A percentile compares a stretch with the other conserved stretches of the same genome.
Evolutionary conservation across 2,797 vertebrate species (phyloP).

Genomic region (Coregonus suidteri): DNA sequence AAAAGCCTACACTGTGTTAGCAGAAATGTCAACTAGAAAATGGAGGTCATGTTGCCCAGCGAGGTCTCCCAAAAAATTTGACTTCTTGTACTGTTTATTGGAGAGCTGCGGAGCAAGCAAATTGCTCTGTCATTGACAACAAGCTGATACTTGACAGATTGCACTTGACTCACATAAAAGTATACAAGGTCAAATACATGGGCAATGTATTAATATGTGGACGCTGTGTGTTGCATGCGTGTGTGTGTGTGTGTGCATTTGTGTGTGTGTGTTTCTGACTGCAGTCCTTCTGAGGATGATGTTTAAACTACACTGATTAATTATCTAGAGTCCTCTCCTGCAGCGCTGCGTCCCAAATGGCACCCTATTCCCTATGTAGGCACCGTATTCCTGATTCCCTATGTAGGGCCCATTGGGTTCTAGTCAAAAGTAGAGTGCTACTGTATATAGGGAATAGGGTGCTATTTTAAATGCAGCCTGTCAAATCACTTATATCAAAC

Average conservation of each 20-base stretch:
- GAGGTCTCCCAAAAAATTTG: too few relatives aligned
- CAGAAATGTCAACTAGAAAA: background rate
- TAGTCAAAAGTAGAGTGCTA: background rate
- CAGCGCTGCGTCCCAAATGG: background rate
- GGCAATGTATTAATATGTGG: background rate
- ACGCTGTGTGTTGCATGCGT: background rate
- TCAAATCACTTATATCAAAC: slow-evolving; percentile 66
- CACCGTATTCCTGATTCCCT: background rate
- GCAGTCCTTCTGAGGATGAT: background rate
- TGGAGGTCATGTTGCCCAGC: background rate
- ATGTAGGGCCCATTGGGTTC: background rate
- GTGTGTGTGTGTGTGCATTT: background rate
- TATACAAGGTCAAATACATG: background rate
- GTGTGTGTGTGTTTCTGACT: background rate
- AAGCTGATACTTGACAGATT: background rate
- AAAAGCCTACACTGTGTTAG: too few relatives aligned
- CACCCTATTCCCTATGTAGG: background rate
- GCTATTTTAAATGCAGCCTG: slow-evolving; percentile 52
- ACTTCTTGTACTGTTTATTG: background rate
- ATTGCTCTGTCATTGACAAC: background rate
- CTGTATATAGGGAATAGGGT: background rate
- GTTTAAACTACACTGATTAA: background rate
- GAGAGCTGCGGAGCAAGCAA: background rate
- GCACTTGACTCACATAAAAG: background rate
- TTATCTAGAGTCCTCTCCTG: background rate